Evolutionary conservation across 2,888 invertebrate genomes (phyloP).

Genomic region (Clepsis dumicolana): DNA sequence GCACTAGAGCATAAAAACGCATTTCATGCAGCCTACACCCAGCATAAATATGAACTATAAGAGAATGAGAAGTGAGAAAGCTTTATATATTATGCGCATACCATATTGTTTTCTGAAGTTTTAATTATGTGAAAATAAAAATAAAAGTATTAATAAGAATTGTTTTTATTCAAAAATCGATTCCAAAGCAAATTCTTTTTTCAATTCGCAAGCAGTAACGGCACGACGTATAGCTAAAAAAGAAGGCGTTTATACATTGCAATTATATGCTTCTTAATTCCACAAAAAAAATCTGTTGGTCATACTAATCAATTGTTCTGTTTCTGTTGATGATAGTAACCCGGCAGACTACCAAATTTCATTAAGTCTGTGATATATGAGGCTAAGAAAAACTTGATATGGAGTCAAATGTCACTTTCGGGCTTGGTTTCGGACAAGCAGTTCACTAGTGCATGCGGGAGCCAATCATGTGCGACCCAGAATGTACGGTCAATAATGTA

Average conservation of each 20-base stretch:
- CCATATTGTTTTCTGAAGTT: no score
- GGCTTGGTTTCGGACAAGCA: no score
- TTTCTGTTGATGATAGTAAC: neutral
- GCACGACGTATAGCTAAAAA: constrained; percentile 58
- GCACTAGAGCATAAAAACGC: no score
- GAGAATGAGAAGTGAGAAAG: no score
- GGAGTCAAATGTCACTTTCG: neutral
- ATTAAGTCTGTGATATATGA: neutral
- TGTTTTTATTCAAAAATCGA: constrained; percentile 77
- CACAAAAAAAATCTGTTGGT: neutral
- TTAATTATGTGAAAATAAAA: no score
- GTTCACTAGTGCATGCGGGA: no score
- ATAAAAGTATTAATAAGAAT: constrained; percentile 63
- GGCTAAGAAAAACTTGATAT: neutral
- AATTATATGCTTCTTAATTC: neutral
- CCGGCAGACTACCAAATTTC: neutral
- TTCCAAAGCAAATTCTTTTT: constrained; percentile 82
- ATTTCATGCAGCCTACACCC: no score
- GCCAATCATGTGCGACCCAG: no score
- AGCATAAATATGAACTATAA: no score
- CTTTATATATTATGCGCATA: no score
- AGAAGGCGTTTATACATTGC: constrained; percentile 12
- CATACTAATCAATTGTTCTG: neutral
- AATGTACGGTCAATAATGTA: no score
- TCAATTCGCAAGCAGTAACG: constrained; percentile 80